Percentiles rank a stretch among this genome's conserved stretches.
Evolutionary conservation across 2,888 invertebrate species (phyloP).

Genomic region (Reticulitermes lucifugus): DNA sequence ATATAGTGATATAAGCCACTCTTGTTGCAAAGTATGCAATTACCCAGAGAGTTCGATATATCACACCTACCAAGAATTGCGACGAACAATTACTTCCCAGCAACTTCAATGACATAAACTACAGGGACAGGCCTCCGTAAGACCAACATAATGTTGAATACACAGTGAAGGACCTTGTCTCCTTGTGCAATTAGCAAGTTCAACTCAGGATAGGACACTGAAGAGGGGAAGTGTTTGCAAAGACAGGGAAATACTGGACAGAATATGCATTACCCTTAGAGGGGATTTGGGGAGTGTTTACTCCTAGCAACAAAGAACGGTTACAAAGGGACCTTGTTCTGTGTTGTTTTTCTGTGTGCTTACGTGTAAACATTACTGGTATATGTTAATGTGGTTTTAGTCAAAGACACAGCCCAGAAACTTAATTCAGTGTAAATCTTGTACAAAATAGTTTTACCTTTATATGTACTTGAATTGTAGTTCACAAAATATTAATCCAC

Average conservation of each 20-base stretch:
- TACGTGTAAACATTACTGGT: not conserved
- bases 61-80: too few relatives aligned
- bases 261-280: conserved; percentile 27
- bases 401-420: not conserved
- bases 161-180: conserved; percentile 19
- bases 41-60: too few relatives aligned
- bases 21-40: too few relatives aligned
- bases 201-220: not conserved
- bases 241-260: not conserved
- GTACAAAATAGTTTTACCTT: not conserved
- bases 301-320: not conserved
- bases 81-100: too few relatives aligned
- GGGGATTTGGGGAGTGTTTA: not conserved
- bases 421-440: not conserved
- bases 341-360: conserved; percentile 29
- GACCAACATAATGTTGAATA: conserved; percentile 9
- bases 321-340: conserved; percentile 27
- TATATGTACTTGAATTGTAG: too few relatives aligned
- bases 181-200: conserved; percentile 33
- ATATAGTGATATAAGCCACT: too few relatives aligned
- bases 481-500: too few relatives aligned
- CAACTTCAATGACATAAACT: too few relatives aligned
- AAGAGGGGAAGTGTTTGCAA: conserved; percentile 6
- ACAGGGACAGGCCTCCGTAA: too few relatives aligned
- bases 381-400: not conserved